A percentile compares a stretch with the other conserved stretches of the same genome.
These are phyloP conservation scores for Acleris emargana DNA, from an alignment of 2,888 invertebrate species.

Conservation along the genomic window DNA sequence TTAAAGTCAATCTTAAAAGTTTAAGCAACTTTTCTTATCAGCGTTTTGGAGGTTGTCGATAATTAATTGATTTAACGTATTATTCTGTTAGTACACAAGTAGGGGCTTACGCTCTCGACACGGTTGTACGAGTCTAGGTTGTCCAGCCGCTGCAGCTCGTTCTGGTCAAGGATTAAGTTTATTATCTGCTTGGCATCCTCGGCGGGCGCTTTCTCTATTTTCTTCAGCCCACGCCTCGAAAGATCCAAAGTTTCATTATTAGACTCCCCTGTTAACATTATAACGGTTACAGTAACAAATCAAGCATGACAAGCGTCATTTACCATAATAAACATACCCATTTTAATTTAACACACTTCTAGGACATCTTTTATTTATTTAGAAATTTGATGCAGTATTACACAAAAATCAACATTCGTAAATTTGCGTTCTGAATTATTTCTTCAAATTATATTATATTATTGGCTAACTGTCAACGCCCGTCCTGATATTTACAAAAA, in stretches of 20 bases:
- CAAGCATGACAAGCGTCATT: not conserved
- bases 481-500: constrained; percentile 19
- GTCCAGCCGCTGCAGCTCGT: constrained; percentile 93
- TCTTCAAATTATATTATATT: constrained; percentile 38
- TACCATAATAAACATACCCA: constrained; percentile 57
- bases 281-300: constrained; percentile 30
- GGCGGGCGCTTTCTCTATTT: constrained; percentile 88
- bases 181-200: constrained; percentile 87
- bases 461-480: constrained; percentile 40
- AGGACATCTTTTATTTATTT: constrained; percentile 58
- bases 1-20: not conserved
- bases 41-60: constrained; percentile 9
- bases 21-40: constrained; percentile 9
- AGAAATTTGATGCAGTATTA: constrained; percentile 49
- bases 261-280: constrained; percentile 43
- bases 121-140: constrained; percentile 92
- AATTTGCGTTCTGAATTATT: constrained; percentile 56
- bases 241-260: constrained; percentile 87
- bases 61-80: not conserved
- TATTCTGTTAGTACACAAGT: constrained; percentile 8
- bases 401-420: constrained; percentile 65
- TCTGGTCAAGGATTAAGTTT: constrained; percentile 91
- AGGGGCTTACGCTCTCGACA: constrained; percentile 87
- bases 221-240: constrained; percentile 91
- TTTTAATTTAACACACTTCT: constrained; percentile 50